These are phyloP conservation scores for Cirrhinus molitorella DNA, from an alignment of 2,797 vertebrate species.

Conservation along the genomic window DNA sequence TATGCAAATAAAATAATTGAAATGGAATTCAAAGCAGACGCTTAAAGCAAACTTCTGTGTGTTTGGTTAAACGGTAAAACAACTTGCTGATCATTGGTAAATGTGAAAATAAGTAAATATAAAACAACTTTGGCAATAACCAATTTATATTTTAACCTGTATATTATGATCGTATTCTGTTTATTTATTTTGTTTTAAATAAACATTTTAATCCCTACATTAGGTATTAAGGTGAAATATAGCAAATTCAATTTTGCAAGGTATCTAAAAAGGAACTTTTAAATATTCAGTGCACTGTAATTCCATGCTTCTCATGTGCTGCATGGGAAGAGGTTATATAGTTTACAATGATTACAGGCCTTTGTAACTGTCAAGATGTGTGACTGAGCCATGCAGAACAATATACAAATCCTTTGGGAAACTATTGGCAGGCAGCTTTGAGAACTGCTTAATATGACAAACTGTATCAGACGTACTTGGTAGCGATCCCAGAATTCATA, in stretches of 20 bases:
- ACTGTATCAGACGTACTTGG: slow-evolving; percentile 76
- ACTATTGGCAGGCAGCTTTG: slow-evolving; percentile 73
- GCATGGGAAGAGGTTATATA: slow-evolving; percentile 8
- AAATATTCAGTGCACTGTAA: not conserved
- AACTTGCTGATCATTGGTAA: not conserved
- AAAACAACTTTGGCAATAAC: not conserved
- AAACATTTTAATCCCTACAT: not conserved
- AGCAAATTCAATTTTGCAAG: not conserved
- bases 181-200: not conserved
- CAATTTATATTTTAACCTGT: not conserved
- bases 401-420: slow-evolving; percentile 72
- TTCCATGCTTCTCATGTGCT: not conserved
- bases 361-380: slow-evolving; percentile 66
- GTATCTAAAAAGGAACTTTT: not conserved
- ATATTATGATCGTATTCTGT: not conserved
- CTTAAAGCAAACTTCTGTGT: not conserved
- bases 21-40: not conserved
- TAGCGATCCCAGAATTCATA: slow-evolving; percentile 74
- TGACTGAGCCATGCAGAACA: slow-evolving; percentile 70
- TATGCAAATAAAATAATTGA: slow-evolving; percentile 6
- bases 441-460: slow-evolving; percentile 78
- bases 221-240: not conserved
- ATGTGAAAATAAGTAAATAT: not conserved
- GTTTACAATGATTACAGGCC: slow-evolving; percentile 26
- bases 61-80: not conserved